Evolutionary conservation across 2,888 invertebrate species (phyloP), one percentile per base, ranked within the genome.

Genomic region (Flexamia atlantica): DNA sequence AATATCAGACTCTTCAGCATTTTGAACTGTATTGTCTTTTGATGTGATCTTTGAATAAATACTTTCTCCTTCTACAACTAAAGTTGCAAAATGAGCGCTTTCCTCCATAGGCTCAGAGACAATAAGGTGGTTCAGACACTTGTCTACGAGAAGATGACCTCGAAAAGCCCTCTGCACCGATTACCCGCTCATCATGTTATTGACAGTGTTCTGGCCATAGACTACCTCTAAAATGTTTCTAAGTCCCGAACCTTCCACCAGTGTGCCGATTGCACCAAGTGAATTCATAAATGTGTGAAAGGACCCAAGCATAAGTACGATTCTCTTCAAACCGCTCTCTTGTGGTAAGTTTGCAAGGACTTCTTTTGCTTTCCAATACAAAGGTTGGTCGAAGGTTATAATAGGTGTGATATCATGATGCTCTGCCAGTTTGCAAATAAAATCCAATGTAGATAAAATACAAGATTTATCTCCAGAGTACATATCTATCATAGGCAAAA

Each of bases 401-500:
- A 86, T 76, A 36, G 85, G 84, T 5, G 72, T 14, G 20, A 81
- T 14, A 36, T 81, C 5, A 32, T 84, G 28, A 64, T 76, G 82
- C 23, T 14, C 80, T 14, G 83, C 28, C 17, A 72, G n/a, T 28
- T 76, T 81, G 79, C 50, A 28, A 36, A 85, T 30, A 76, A 83
- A 85, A 14, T 53, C 40, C 46, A 86, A 70, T 4, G 83, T 86
- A 10, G 86, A 85, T 9, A 83, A 76, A 30, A 86, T 83, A 80
- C 84, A 86, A 4, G 85, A 81, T 30, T 80, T 72, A 57, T 86
- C 83, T 25, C 74, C 79, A n/a, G 85, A 53, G 81, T 82, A 57
- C 83, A 84, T 74, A 79, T 85, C 86, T 12, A 85, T 80, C 83
- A 86, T 85, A 46, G 83, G 84, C 28, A 85, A 46, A 83, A 70